phyloP scores from a whole-genome alignment of 1,140 invertebrate species.

The Vanessa tameamea region DNA sequence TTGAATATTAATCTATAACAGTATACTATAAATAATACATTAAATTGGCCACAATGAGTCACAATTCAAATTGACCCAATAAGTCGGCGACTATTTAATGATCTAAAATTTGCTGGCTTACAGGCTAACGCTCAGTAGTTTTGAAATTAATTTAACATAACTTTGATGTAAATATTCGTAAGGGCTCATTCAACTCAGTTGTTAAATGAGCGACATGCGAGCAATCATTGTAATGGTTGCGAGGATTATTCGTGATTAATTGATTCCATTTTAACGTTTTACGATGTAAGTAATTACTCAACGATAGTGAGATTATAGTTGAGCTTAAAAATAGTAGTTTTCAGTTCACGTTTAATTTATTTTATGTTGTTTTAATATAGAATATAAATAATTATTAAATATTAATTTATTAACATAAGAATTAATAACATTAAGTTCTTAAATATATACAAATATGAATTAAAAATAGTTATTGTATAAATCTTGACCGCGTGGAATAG shows the following conservation, averaged over 20 bases:
- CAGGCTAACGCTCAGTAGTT: neutral
- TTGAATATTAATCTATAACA: too few species aligned
- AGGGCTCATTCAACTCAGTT: slow-evolving; percentile 2
- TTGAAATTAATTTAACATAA: neutral
- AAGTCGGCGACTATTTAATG: neutral
- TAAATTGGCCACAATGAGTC: too few species aligned
- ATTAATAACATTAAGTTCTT: too few species aligned
- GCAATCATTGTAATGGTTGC: slow-evolving; percentile 14
- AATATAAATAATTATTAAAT: too few species aligned
- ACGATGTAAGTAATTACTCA: slow-evolving; percentile 3
- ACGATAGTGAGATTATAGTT: neutral
- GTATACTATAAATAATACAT: too few species aligned
- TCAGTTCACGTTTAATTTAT: neutral
- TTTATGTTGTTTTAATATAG: too few species aligned
- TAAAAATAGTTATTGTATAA: too few species aligned
- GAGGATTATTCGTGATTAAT: neutral
- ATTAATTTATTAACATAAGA: too few species aligned
- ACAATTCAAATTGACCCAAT: too few species aligned
- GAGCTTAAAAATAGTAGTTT: neutral
- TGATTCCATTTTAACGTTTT: neutral
- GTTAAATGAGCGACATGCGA: slow-evolving; percentile 10
- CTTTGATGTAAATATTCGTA: neutral
- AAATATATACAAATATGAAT: too few species aligned
- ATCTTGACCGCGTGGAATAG: too few species aligned
- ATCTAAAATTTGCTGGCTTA: neutral